phyloP scores from a whole-genome alignment of 2,888 invertebrate genomes.

The Meteorus colon region DNA sequence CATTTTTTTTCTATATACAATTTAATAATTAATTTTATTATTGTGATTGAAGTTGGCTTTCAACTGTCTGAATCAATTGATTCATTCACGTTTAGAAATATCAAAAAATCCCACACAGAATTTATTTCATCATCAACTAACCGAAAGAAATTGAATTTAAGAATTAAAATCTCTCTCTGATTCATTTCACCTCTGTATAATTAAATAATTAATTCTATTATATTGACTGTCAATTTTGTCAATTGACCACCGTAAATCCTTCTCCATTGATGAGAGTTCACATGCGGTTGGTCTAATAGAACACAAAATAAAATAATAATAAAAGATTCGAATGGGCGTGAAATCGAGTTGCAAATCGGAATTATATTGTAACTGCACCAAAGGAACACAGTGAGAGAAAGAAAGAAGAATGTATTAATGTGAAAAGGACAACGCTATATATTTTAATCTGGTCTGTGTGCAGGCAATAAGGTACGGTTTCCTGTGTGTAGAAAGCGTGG shows the following conservation, averaged over 20 bases:
- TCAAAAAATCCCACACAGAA: no score
- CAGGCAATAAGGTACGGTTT: slow-evolving; percentile 51
- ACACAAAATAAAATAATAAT: slow-evolving; percentile 2
- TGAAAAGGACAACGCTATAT: slow-evolving; percentile 20
- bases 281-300: slow-evolving; percentile 18
- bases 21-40: no score
- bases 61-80: no score
- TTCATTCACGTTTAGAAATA: no score
- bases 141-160: no score
- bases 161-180: no score
- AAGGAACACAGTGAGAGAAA: not conserved
- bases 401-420: not conserved
- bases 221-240: slow-evolving; percentile 5
- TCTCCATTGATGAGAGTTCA: slow-evolving; percentile 18
- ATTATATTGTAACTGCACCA: slow-evolving; percentile 29
- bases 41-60: no score
- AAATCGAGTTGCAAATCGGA: slow-evolving; percentile 29
- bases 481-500: slow-evolving; percentile 62
- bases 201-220: slow-evolving; percentile 2
- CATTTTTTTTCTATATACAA: no score
- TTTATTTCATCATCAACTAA: no score
- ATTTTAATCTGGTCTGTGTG: slow-evolving; percentile 37
- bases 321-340: slow-evolving; percentile 30
- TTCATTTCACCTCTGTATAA: no score
- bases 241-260: slow-evolving; percentile 19